phyloP scores from a whole-genome alignment of 2,888 invertebrate species.

The Polymixis flavicincta region DNA sequence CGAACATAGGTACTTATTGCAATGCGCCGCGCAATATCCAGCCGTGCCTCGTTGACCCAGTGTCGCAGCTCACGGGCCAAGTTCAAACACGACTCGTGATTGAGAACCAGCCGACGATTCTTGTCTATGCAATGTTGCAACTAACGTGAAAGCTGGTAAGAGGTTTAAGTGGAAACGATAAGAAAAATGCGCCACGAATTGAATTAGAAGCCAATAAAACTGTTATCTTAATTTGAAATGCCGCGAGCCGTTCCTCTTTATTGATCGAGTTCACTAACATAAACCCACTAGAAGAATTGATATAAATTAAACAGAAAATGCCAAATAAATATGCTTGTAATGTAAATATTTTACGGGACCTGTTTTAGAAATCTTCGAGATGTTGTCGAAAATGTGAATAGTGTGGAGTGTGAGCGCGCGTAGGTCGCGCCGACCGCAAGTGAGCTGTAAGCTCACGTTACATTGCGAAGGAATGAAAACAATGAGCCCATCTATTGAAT shows the following conservation, averaged over 20 bases:
- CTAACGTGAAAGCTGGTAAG: slow-evolving; percentile 77
- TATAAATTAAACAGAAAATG: slow-evolving; percentile 64
- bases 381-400: slow-evolving; percentile 60
- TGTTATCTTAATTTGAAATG: slow-evolving; percentile 86
- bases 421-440: slow-evolving; percentile 75
- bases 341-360: slow-evolving; percentile 51
- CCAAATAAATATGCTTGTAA: slow-evolving; percentile 59
- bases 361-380: slow-evolving; percentile 53
- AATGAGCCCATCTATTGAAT: slow-evolving; percentile 78
- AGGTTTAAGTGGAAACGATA: slow-evolving; percentile 78
- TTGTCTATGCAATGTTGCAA: slow-evolving; percentile 76
- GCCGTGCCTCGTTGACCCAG: slow-evolving; percentile 79
- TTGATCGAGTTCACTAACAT: slow-evolving; percentile 78
- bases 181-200: slow-evolving; percentile 78
- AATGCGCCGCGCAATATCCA: slow-evolving; percentile 68
- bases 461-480: slow-evolving; percentile 80
- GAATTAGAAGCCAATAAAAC: slow-evolving; percentile 84
- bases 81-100: slow-evolving; percentile 79
- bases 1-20: slow-evolving; percentile 67
- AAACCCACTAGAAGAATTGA: slow-evolving; percentile 74
- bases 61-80: slow-evolving; percentile 79
- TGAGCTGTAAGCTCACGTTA: slow-evolving; percentile 79
- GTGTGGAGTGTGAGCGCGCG: slow-evolving; percentile 64
- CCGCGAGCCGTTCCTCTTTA: slow-evolving; percentile 76
- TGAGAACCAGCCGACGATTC: slow-evolving; percentile 68